Evolutionary conservation across 2,797 vertebrate species (phyloP), one percentile per base, ranked within the genome.

Genomic region (Leptoclinus maculatus): DNA sequence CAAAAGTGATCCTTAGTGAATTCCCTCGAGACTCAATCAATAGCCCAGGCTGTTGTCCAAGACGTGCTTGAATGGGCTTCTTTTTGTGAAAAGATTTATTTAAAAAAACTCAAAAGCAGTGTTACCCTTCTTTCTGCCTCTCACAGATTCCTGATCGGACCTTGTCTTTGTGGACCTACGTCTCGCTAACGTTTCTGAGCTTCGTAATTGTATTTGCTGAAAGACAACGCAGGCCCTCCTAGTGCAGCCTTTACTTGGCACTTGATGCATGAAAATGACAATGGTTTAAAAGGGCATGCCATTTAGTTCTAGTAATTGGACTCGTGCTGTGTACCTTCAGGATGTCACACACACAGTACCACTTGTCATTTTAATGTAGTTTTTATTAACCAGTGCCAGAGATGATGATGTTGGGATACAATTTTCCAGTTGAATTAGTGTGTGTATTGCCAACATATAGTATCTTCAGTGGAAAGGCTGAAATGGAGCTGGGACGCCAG

Each of bases 241-340:
- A 25, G 43, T 34, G 25, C 32, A 79, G 66, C n/a, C 65, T 67
- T 8, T 23, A 51, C 41, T 71, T 79, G 83, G 84, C 70, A 79
- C 81, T 79, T 77, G 76, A 84, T 80, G 77, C 73, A 85, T 87
- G 78, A 41, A 86, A 73, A 82, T 84, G 69, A 75, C 82, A 47
- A 80, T 36, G 72, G 79, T 78, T 78, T 78, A 38, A 90, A 91
- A 92, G 83, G 84, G 76, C 74, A 81, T 17, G 78, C 67, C 82
- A 87, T 90, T 89, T 79, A 72, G 58, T 82, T 80, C 39, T 41
- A 45, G 76, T 84, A 83, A 84, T 87, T 83, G 57, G 79, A 76
- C 80, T 49, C 75, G 63, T 72, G 59, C 71, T 66, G 78, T 75
- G 76, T 56, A 69, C 74, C 73, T 71, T 54, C 43, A 72, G 70